Evolutionary conservation across 2,888 invertebrate genomes (phyloP).

Genomic region (Pycnomerus fuliginosus): DNA sequence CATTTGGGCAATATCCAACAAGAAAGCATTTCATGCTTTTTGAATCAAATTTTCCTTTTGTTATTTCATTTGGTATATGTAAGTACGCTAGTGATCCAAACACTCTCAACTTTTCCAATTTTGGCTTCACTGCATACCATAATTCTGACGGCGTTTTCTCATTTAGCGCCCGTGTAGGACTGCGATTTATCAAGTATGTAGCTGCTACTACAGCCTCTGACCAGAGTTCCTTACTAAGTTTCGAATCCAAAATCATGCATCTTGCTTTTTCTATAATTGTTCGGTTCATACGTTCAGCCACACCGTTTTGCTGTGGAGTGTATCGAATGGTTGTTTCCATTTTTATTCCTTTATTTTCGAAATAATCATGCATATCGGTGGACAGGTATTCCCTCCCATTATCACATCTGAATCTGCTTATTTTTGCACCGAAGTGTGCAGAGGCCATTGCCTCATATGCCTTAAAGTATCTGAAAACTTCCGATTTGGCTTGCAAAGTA

Average conservation of each 20-base stretch:
- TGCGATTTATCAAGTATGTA: constrained; percentile 40
- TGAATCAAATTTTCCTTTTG: constrained; percentile 17
- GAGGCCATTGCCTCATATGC: constrained; percentile 3
- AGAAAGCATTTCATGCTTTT: constrained; percentile 9
- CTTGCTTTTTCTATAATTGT: constrained; percentile 45
- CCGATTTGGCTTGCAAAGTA: constrained; percentile 16
- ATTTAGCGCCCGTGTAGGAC: constrained; percentile 38
- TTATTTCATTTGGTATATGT: background rate
- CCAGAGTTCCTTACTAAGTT: constrained; percentile 31
- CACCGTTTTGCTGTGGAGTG: constrained; percentile 24
- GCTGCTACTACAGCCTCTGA: constrained; percentile 14
- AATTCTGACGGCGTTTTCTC: constrained; percentile 38
- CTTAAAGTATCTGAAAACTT: constrained; percentile 7
- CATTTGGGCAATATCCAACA: constrained; percentile 22
- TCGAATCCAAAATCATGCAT: constrained; percentile 37
- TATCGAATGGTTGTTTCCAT: constrained; percentile 34
- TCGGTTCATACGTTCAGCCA: constrained; percentile 33
- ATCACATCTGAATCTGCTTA: constrained; percentile 25
- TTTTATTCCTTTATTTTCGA: no score
- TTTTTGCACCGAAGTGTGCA: constrained; percentile 7
- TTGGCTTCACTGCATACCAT: background rate
- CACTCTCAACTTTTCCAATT: constrained; percentile 35
- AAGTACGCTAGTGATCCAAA: constrained; percentile 33
- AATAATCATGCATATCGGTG: constrained; percentile 38
- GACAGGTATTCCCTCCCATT: constrained; percentile 41